Base-by-base conservation (phyloP, 2,888 invertebrate species). In the Scaptodrosophila latifasciaeformis region DNA sequence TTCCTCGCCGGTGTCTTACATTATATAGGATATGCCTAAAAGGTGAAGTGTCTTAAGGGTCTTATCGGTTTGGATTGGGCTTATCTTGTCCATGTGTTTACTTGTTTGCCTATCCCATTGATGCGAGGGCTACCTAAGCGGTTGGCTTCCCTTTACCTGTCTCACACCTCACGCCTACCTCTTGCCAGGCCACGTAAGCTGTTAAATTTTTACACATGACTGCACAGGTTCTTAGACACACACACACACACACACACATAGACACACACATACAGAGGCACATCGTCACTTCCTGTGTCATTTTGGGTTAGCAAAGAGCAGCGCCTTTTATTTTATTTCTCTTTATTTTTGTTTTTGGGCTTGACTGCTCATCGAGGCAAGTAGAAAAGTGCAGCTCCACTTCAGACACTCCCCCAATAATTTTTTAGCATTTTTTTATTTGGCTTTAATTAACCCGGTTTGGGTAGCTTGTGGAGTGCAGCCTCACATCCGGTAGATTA, bases 201-300 rank as follows among this genome's bases (percentile, higher is more conserved):
- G 76, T 76, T 57, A 71, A 63, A 65, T 50, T 57, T 72, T 79
- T 71, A 75, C 79, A 75, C 79, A 64, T 66, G 72, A 79, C 56
- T 58, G 72, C 59, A 46, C 69, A 59, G 68, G 72, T 76, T 76
- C 69, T 71, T 39, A 61, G 69, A 55, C 59, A 59, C 59, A 59
- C 54, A 40, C 48, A 27, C 13, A 29, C 42, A 21, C 12, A 52
- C 45, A 35, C 31, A 52, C 46, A 40, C 17, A 52, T 0, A 45
- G 13, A 35, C 27, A 27, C 5, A 44, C 13, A 42, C 31, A 44
- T 19, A 18, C 10, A n/a, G 31, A 24, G 21, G 12, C 3, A 15
- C 9, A 27, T 51, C 49, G 40, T 48, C 57, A 78, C 72, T 72
- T 72, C 72, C 72, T 72, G 72, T 71, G 48, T 66, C 35, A 35